These are phyloP conservation scores for Brachionus rotundiformis DNA, from an alignment of 1,140 invertebrate genomes.

Conservation along the genomic window DNA sequence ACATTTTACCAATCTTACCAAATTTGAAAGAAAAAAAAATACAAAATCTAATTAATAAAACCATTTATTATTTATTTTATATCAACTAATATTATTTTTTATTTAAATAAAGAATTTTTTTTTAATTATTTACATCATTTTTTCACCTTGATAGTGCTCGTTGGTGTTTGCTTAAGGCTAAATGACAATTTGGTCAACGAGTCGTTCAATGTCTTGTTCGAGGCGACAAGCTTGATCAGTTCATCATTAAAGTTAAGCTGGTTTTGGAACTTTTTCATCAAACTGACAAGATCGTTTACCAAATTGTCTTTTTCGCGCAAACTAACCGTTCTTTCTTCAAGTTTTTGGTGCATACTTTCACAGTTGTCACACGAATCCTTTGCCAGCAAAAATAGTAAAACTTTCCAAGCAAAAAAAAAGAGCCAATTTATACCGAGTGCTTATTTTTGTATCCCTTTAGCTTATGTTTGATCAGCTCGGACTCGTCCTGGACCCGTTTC, in stretches of 20 bases:
- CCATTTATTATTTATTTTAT: too few relatives aligned
- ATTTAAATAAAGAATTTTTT: too few relatives aligned
- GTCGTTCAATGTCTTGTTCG: not conserved
- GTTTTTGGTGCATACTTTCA: constrained; percentile 29
- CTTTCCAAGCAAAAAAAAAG: too few relatives aligned
- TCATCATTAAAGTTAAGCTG: constrained; percentile 28
- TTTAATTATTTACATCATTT: too few relatives aligned
- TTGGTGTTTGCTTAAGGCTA: not conserved
- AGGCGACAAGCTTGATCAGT: constrained; percentile 2
- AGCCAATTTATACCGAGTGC: constrained; percentile 52
- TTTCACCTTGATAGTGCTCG: constrained; percentile 20
- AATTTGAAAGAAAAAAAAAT: too few relatives aligned
- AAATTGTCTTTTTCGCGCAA: constrained; percentile 40
- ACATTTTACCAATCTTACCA: too few relatives aligned
- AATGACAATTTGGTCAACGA: not conserved
- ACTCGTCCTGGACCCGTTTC: constrained; percentile 58
- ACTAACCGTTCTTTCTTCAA: constrained; percentile 1
- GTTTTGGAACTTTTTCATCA: constrained; percentile 46
- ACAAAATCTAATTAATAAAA: too few relatives aligned
- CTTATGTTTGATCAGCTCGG: constrained; percentile 57
- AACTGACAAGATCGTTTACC: not conserved
- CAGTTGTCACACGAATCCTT: constrained; percentile 34
- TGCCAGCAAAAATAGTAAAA: too few relatives aligned
- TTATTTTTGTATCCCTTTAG: constrained; percentile 56
- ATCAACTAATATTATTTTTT: too few relatives aligned